These are phyloP conservation scores for Synchiropus splendidus DNA, from an alignment of 2,113 vertebrate genomes.

Conservation along the genomic window DNA sequence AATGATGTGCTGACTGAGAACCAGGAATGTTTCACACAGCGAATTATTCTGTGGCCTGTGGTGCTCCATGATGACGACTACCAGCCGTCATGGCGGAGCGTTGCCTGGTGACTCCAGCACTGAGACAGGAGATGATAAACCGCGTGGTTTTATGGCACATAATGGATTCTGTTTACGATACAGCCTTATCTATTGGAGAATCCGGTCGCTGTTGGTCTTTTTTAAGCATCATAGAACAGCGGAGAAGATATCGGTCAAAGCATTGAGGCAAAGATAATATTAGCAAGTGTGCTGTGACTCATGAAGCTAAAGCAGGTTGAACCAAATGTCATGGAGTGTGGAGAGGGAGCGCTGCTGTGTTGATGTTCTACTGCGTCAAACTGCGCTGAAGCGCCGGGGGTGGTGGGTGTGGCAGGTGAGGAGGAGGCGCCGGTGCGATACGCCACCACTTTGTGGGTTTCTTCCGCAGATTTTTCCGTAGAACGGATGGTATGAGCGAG, in stretches of 20 bases:
- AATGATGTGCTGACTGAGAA: background rate
- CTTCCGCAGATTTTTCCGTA: conserved; percentile 16
- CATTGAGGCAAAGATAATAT: background rate
- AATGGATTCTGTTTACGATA: conserved; percentile 28
- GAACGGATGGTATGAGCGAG: conserved; percentile 43
- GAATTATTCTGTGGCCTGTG: background rate
- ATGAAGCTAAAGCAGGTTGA: conserved; percentile 4
- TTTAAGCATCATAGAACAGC: background rate
- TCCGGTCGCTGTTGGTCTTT: conserved; percentile 18
- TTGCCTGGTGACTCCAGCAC: conserved; percentile 24
- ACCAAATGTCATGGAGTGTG: background rate
- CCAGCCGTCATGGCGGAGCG: background rate
- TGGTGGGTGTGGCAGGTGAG: conserved; percentile 25
- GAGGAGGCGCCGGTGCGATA: conserved; percentile 29
- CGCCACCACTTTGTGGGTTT: conserved; percentile 25
- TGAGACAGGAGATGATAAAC: conserved; percentile 10
- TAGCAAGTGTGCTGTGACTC: conserved; percentile 8
- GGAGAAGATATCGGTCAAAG: conserved; percentile 2
- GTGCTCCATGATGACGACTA: too few species aligned
- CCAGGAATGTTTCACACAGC: background rate
- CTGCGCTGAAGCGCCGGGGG: conserved; percentile 12
- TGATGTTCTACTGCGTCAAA: conserved; percentile 23
- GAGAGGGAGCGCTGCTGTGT: conserved; percentile 13
- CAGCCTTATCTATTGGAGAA: conserved; percentile 9
- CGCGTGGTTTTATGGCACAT: conserved; percentile 29